Conservation (phyloP, 2,113 vertebrate genomes). For the Regulus satrapa region DNA sequence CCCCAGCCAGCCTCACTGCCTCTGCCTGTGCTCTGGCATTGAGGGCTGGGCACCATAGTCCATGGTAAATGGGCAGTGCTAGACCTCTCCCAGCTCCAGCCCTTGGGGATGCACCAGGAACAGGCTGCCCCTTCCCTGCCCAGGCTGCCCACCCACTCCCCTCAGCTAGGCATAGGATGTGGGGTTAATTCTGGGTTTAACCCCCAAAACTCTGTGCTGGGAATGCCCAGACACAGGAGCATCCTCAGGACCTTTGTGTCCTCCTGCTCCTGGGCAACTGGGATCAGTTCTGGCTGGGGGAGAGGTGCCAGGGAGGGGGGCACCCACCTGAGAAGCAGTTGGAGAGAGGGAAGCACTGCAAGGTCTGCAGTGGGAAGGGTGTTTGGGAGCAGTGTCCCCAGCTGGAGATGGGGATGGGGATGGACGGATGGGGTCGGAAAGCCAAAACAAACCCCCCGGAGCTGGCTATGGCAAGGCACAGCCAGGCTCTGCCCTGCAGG, state of each 20-base stretch:
- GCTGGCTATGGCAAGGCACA: background rate
- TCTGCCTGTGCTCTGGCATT: background rate
- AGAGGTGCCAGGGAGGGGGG: background rate
- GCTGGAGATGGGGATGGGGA: background rate
- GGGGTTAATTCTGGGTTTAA: background rate
- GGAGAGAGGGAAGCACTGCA: background rate
- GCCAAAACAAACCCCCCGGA: rapidly evolving
- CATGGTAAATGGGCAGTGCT: background rate
- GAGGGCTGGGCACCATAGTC: background rate
- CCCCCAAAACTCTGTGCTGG: too few relatives aligned
- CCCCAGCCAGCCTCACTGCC: rapidly evolving
- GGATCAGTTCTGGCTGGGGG: background rate
- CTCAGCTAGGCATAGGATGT: rapidly evolving
- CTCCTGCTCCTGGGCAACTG: background rate
- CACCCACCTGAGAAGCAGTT: background rate
- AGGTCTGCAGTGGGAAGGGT: rapidly evolving
- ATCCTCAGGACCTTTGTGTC: background rate
- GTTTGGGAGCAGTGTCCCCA: rapidly evolving
- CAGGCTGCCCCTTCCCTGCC: background rate
- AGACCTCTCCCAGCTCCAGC: background rate
- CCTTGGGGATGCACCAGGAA: background rate
- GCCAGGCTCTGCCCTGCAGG: background rate
- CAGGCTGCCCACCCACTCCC: background rate
- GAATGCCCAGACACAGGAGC: background rate
- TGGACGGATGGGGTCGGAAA: background rate